Conservation (phyloP, 2,113 vertebrate species). For the Perccottus glenii region DNA sequence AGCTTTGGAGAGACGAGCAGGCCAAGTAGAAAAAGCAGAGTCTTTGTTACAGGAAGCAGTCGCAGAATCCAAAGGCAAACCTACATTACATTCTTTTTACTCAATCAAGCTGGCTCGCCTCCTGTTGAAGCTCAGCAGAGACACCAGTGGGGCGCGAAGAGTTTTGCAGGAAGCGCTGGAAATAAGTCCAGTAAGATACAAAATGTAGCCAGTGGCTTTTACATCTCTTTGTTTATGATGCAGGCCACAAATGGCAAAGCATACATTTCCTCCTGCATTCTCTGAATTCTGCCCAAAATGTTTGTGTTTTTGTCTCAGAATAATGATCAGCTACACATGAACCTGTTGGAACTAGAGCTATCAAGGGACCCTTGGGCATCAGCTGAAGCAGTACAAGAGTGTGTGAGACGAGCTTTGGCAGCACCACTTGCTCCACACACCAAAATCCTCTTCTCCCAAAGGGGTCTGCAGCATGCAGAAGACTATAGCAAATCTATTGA, state of each 20-base stretch:
- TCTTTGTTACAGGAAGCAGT: constrained; percentile 80
- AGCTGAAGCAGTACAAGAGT: constrained; percentile 79
- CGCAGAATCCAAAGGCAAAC: constrained; percentile 76
- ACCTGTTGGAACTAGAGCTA: constrained; percentile 85
- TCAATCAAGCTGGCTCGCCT: constrained; percentile 84
- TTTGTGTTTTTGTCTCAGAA: constrained; percentile 62
- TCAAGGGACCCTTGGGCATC: constrained; percentile 75
- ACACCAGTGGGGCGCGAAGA: constrained; percentile 71
- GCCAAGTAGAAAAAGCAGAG: constrained; percentile 78
- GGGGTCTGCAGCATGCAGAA: constrained; percentile 84
- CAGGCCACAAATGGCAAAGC: neutral
- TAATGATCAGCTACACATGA: constrained; percentile 83
- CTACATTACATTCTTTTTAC: constrained; percentile 80
- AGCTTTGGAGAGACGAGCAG: constrained; percentile 80
- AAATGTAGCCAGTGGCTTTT: neutral
- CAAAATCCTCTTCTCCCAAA: constrained; percentile 84
- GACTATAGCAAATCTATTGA: constrained; percentile 82
- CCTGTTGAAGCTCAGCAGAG: constrained; percentile 79
- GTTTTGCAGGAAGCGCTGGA: constrained; percentile 82
- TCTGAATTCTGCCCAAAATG: neutral
- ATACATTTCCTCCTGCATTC: neutral
- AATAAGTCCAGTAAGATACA: constrained; percentile 79
- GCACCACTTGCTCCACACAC: constrained; percentile 79
- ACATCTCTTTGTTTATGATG: neutral
- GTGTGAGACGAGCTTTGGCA: constrained; percentile 81